Evolutionary conservation across 2,888 invertebrate genomes (phyloP).

Genomic region (Agonopterix alstromeriana): DNA sequence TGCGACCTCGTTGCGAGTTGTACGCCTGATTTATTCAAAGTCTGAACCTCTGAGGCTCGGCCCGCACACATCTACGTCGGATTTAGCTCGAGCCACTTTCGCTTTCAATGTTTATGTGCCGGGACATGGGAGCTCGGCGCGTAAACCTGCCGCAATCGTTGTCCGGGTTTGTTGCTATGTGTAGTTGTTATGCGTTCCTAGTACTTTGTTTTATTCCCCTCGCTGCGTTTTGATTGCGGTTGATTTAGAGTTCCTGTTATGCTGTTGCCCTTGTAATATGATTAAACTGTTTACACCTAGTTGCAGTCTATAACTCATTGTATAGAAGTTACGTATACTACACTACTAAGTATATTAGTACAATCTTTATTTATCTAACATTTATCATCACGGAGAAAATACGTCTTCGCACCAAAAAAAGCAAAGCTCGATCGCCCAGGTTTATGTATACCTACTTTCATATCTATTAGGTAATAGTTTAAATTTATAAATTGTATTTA

Average conservation of each 20-base stretch:
- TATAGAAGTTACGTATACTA: not conserved
- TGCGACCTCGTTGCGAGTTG: conserved; percentile 25
- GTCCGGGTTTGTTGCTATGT: not conserved
- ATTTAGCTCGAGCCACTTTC: conserved; percentile 32
- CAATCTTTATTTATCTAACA: no score
- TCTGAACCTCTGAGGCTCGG: conserved; percentile 22
- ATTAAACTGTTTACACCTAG: not conserved
- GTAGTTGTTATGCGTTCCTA: not conserved
- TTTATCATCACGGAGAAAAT: no score
- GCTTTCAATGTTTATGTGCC: conserved; percentile 25
- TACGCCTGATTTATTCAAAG: conserved; percentile 48
- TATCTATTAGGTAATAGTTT: no score
- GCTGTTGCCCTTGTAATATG: not conserved
- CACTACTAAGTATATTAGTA: no score
- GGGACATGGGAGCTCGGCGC: not conserved
- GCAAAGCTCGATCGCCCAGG: no score
- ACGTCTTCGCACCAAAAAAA: no score
- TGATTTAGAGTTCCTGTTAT: no score
- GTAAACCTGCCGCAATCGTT: not conserved
- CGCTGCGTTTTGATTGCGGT: no score
- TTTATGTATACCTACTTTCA: no score
- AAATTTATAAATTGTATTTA: no score
- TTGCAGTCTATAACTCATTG: not conserved
- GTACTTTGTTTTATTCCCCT: not conserved
- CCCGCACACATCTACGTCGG: conserved; percentile 26